Evolutionary conservation across 30 jellyfish, hydroid and myxozoan species (phyloP), one percentile per base, ranked within the genome.

Genomic region (Nemopilema nomurai): DNA sequence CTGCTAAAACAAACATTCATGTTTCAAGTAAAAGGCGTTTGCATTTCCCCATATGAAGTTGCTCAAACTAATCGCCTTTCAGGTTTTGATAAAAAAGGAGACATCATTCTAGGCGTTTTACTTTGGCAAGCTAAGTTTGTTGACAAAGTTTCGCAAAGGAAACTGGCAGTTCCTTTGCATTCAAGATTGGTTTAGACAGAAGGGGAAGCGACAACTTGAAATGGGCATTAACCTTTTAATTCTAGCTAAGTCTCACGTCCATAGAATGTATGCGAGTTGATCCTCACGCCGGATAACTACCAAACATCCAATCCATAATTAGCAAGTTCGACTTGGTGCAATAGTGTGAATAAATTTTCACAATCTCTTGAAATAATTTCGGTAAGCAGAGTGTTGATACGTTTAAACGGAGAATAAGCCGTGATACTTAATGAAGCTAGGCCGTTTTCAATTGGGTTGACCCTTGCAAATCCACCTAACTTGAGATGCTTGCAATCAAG

Each of bases 401-500:
- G 21, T 67, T 29, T 67, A 18, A 67, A 67, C 33, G 51, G 68
- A 62, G 49, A 57, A 80, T 80, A 63, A 80, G 67, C 74, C 66
- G 24, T 80, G 81, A 65, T 80, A 49, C 89, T 52, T 63, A 80
- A 80, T 80, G 74, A 80, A 49, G 62, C 57, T 26, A 20, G 75
- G 68, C 65, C 51, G 67, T 66, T 67, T 80, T 28, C 28, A 80
- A 65, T 66, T 79, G 89, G 81, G 81, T 80, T 67, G 67, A 79
- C 81, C 89, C 57, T 28, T 17, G 68, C 66, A 62, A 80, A 80
- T 80, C 73, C 75, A 66, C 57, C 80, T 29, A 71, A 24, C 62
- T 31, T 16, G 24, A 13, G 89, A 32, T 65, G 81, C 75, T 53
- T 73, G 65, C n/a, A 69, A 49, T 41, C 82, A 73, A 84, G 93